Evolutionary conservation across 2,888 invertebrate species (phyloP), one percentile per base, ranked within the genome.

Genomic region (Miltochrista miniata): DNA sequence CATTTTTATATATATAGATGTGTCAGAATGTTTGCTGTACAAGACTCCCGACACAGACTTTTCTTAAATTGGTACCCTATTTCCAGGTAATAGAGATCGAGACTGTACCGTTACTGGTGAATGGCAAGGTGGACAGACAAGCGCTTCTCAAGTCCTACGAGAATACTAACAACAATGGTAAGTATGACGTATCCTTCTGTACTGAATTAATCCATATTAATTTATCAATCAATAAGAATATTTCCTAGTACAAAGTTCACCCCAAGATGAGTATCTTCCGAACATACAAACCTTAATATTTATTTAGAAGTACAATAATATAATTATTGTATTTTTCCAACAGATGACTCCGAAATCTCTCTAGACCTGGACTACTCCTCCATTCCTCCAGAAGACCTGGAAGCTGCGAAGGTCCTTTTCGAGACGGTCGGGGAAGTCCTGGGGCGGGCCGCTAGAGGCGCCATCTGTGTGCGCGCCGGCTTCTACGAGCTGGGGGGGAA

Each of bases 401-500:
- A 87, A 1, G 93, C 94, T 0, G 97, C 96, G 0, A 90, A 93
- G 61, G 93, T 93, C 13, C 90, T 97, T 0, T 95, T 97, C 68
- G 93, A 95, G 72, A 96, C 96, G 0, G 94, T 97, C 0, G 95
- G 95, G 0, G 92, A 93, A 1, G 95, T 96, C 0, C 92, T 96
- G 14, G 95, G 95, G 0, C 90, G 94, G 40, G 93, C 95, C 0
- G 84, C 74, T 0, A 88, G 96, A 7, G 92, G 93, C 0, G 92
- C 92, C 0, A 83, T 97, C 7, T 93, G 93, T 0, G 74, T 94
- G 0, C 85, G 93, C 13, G 94, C 95, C 0, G 96, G 96, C 64
- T 97, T 97, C 81, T 97, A 96, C 76, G 95, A 96, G 66, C 90
- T 97, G 36, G 97, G 97, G 1, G 97, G 97, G 10, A 97, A 97